Evolutionary conservation across 1,140 invertebrate genomes (phyloP), one percentile per base, ranked within the genome.

Genomic region (Oedothorax gibbosus): DNA sequence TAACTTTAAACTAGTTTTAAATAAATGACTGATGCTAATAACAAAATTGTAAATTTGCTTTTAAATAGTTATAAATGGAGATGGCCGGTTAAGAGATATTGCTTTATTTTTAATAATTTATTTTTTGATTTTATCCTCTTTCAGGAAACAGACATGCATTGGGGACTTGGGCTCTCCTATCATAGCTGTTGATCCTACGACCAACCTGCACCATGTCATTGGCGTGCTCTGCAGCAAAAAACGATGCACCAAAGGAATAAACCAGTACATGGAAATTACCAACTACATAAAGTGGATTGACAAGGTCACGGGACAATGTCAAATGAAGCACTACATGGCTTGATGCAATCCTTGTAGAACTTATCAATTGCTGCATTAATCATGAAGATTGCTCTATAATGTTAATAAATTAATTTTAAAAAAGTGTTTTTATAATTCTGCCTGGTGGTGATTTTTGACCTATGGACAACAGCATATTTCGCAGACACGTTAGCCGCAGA

Each of bases 141-240:
- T 21, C 20, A 85, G 83, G 53, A 53, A 12, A 12, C 18, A 53
- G 4, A 62, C 68, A 12, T 85, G 83, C 35, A 57, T 72, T 72
- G 83, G 83, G 8, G 64, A 85, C 49, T 21, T 79, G 14, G 83
- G 83, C 6, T 75, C 75, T 21, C 75, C 83, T 7, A n/a, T 85
- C 6, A 35, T 85, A 12, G 83, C 66, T 8, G 75, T 66, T 3
- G 75, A 85, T n/a, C 83, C 75, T 0, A 0, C 12, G 2, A 79
- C 75, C n/a, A 51, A 57, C 3, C 49, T 72, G 20, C 83, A 79
- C 12, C 76, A 79, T 18, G 9, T 85, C 2, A 18, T 85, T 14
- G 83, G 83, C 8, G 76, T 79, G 0, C 14, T 78, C 10, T 64
- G 35, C 18, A 54, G 54, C 0, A 51, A 50, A 51, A 12, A 3